phyloP scores from a whole-genome alignment of 2,888 invertebrate species.

The Cepaea hortensis region DNA sequence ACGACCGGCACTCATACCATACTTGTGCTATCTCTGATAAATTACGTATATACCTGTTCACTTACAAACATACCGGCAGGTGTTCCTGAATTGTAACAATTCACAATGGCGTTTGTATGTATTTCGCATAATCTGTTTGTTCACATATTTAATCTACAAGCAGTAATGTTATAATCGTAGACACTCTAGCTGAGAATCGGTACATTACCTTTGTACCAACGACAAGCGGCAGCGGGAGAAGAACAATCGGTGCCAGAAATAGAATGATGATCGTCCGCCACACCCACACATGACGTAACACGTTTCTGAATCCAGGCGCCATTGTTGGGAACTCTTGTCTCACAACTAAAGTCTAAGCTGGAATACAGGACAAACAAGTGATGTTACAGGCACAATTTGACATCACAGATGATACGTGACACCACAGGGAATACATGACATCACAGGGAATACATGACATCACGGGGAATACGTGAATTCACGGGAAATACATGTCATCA shows the following conservation, averaged over 20 bases:
- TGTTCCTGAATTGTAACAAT: background rate
- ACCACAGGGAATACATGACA: too few species aligned
- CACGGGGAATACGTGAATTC: too few species aligned
- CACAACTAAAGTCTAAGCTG: too few species aligned
- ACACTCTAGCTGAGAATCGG: background rate
- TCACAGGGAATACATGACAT: too few species aligned
- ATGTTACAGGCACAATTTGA: too few species aligned
- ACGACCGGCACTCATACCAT: too few species aligned
- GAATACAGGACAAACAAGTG: too few species aligned
- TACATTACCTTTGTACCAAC: background rate
- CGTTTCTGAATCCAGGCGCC: background rate
- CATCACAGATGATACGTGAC: too few species aligned
- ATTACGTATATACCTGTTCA: background rate
- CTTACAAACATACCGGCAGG: background rate
- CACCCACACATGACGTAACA: slow-evolving; percentile 13
- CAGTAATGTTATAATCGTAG: background rate
- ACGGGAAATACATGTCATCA: too few species aligned
- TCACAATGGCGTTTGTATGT: background rate
- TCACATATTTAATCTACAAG: background rate
- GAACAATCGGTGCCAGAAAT: background rate
- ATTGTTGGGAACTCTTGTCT: background rate
- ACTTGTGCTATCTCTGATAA: background rate
- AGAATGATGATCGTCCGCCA: slow-evolving; percentile 24
- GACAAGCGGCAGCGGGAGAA: background rate
- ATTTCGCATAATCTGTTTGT: background rate